These are phyloP conservation scores for Illadopsis cleaveri DNA, from an alignment of 2,113 vertebrate species.

Conservation along the genomic window DNA sequence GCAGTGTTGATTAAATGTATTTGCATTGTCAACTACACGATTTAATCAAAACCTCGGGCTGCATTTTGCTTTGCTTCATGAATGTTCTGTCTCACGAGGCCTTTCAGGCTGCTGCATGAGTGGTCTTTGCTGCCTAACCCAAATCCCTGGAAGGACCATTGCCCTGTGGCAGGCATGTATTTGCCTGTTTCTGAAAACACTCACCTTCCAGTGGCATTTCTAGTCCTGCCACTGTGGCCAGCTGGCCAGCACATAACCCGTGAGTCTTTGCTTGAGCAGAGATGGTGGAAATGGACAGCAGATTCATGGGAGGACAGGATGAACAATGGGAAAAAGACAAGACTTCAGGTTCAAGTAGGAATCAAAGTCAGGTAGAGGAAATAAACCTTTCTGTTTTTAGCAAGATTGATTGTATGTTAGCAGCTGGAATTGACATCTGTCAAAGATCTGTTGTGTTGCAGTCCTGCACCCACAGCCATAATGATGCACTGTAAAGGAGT, in stretches of 20 bases:
- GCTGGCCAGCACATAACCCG: not conserved
- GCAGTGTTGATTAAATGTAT: not conserved
- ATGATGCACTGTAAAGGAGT: not conserved
- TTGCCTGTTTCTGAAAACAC: not conserved
- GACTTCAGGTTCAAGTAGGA: not conserved
- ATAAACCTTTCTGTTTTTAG: not conserved
- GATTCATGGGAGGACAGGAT: not conserved
- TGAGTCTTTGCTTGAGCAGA: not conserved
- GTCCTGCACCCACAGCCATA: not conserved
- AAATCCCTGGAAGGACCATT: not conserved
- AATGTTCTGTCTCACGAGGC: not conserved
- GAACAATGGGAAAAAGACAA: not conserved
- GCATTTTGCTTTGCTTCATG: not conserved
- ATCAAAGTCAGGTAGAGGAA: not conserved
- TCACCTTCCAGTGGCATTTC: not conserved
- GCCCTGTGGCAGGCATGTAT: not conserved
- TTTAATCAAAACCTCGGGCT: slow-evolving; percentile 6
- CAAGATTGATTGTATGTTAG: not conserved
- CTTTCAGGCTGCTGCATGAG: not conserved
- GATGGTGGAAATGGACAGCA: not conserved
- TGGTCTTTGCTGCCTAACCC: not conserved
- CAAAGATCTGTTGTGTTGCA: not conserved
- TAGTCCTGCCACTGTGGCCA: not conserved
- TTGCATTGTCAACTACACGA: not conserved
- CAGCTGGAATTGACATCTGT: slow-evolving; percentile 1